Percentiles rank a stretch among this genome's conserved stretches.
Evolutionary conservation across 2,888 invertebrate species (phyloP).

Genomic region (Hybos culiciformis): DNA sequence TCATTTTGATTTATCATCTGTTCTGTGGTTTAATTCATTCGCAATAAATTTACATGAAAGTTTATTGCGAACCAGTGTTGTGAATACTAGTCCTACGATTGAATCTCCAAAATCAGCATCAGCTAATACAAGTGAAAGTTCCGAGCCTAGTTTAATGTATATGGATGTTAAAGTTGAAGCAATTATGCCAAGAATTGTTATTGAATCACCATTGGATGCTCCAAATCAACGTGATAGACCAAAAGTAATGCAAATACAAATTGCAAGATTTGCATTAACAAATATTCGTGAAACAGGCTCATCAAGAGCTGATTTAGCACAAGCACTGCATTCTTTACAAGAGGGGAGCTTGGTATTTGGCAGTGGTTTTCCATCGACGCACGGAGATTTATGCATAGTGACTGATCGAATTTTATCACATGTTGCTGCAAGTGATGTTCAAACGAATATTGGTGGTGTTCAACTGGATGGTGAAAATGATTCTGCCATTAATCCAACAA

Average conservation of each 20-base stretch:
- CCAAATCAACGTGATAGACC: constrained; percentile 77
- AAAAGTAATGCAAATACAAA: constrained; percentile 56
- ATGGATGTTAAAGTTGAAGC: constrained; percentile 83
- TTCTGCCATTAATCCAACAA: background rate
- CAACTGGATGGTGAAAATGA: background rate
- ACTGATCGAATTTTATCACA: constrained; percentile 73
- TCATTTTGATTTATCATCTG: constrained; percentile 72
- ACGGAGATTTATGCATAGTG: constrained; percentile 59
- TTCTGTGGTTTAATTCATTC: constrained; percentile 91
- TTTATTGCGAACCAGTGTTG: constrained; percentile 41
- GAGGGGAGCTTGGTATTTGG: constrained; percentile 60
- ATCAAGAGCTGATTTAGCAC: constrained; percentile 65
- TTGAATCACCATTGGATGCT: constrained; percentile 60
- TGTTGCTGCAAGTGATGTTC: constrained; percentile 40
- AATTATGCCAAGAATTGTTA: constrained; percentile 66
- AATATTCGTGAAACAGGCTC: constrained; percentile 46
- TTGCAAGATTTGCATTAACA: constrained; percentile 44
- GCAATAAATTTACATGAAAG: constrained; percentile 73
- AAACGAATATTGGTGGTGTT: constrained; percentile 2
- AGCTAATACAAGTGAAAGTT: constrained; percentile 14
- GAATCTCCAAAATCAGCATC: constrained; percentile 15
- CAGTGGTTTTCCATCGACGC: constrained; percentile 61
- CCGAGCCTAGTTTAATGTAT: constrained; percentile 40
- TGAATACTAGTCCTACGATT: constrained; percentile 16
- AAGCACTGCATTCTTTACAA: constrained; percentile 64